Conservation (phyloP, 2,797 vertebrate genomes). For the Melanotaenia parkinsoni region DNA sequence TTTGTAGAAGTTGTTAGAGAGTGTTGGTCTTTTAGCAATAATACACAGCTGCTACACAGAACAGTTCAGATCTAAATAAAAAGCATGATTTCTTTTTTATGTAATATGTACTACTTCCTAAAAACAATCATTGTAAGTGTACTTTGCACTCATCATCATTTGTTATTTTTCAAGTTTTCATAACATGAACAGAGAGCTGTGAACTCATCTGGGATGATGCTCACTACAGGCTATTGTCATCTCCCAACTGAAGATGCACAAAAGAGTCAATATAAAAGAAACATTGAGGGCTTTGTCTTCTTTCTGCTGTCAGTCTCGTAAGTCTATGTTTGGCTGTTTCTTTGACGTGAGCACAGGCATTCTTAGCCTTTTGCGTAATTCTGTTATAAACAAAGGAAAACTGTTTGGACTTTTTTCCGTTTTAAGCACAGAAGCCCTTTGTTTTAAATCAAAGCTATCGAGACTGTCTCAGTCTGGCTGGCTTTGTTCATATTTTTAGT, state of each 20-base stretch:
- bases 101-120: slow-evolving; percentile 29
- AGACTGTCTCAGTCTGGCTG: slow-evolving; percentile 18
- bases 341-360: slow-evolving; percentile 50
- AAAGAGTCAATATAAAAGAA: slow-evolving; percentile 61
- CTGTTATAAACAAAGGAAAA: slow-evolving; percentile 47
- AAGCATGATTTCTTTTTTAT: slow-evolving; percentile 16
- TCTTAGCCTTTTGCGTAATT: slow-evolving; percentile 50
- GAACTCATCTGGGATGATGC: slow-evolving; percentile 56
- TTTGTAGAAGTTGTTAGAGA: slow-evolving; percentile 7
- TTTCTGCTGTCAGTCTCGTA: slow-evolving; percentile 60
- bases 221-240: slow-evolving; percentile 55
- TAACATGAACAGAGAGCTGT: slow-evolving; percentile 32
- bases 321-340: slow-evolving; percentile 63
- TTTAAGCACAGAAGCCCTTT: background rate
- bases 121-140: slow-evolving; percentile 40
- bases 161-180: slow-evolving; percentile 33
- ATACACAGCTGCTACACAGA: slow-evolving; percentile 6
- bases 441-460: background rate
- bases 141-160: slow-evolving; percentile 49
- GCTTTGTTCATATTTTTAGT: slow-evolving; percentile 10
- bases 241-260: slow-evolving; percentile 39
- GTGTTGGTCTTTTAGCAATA: slow-evolving; percentile 23
- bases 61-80: slow-evolving; percentile 23
- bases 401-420: background rate
- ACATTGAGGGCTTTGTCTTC: slow-evolving; percentile 70